Base-by-base conservation (phyloP, 2,113 vertebrate species). In the Uria aalge region DNA sequence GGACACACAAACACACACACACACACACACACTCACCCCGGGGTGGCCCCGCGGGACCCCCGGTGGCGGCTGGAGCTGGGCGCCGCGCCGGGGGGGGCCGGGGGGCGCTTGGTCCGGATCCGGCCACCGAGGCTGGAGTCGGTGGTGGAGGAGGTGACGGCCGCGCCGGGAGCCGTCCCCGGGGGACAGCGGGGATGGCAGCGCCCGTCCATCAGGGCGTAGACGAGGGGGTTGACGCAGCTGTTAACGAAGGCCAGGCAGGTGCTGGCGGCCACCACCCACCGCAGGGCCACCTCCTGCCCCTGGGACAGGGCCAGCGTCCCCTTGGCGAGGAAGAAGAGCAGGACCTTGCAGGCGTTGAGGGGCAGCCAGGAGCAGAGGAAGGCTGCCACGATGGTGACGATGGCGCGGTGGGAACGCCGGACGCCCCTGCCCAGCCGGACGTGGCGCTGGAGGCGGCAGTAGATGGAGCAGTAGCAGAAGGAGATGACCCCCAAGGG, bases 331-430 rank as follows among this genome's bases (percentile, higher is more conserved):
- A 86, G 63, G 80, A 97, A 79, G 29, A 98, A 93, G 22, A 93
- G 94, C 45, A 98, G 84, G 23, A 94, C 87, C 67, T 98, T 99
- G 85, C 99, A 98, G 21, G 97, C 43, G 55, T 98, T 98, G 93
- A 98, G 99, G 14, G 99, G 99, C n/a, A 99, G 88, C 99, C 99
- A 99, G 95, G 98, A 99, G 78, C 98, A 97, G 92, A 99, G 92
- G 64, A 99, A 99, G 48, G 97, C 97, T 22, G 95, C 45, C 21
- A 99, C 97, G 75, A 99, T 98, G 83, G 97, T 98, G 69, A 98
- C 86, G 84, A 99, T 98, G 93, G 99, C 99, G 45, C 98, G 98
- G 36, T 99, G 96, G 30, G 99, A 99, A 75, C 98, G 98, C 21
- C 96, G 97, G 32, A 97, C 92, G 2, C 98, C 98, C 29, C 97